phyloP scores from a whole-genome alignment of 2,797 vertebrate genomes.

The Pseudochaenichthys georgianus region DNA sequence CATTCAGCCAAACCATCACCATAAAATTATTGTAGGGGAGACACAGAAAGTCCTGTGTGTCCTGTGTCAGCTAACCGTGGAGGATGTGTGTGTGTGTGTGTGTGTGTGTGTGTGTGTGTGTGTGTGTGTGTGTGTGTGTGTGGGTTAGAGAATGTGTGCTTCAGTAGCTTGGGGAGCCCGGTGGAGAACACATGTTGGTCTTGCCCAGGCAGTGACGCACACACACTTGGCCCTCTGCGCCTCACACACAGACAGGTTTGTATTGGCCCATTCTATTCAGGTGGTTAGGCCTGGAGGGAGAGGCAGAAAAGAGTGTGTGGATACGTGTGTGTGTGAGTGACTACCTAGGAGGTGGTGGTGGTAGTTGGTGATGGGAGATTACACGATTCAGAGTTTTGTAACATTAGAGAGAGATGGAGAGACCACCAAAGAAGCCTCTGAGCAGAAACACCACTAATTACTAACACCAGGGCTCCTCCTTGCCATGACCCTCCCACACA shows the following conservation, averaged over 20 bases:
- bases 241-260: slow-evolving; percentile 83
- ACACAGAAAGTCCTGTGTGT: slow-evolving; percentile 81
- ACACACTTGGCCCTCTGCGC: slow-evolving; percentile 82
- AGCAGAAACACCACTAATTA: slow-evolving; percentile 94
- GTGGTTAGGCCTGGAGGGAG: slow-evolving; percentile 80
- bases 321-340: slow-evolving; percentile 40
- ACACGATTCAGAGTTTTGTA: slow-evolving; percentile 92
- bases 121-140: slow-evolving; percentile 44
- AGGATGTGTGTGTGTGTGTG: too few species aligned
- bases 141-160: slow-evolving; percentile 42
- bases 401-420: slow-evolving; percentile 80
- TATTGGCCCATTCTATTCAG: slow-evolving; percentile 85
- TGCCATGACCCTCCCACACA: slow-evolving; percentile 84
- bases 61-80: slow-evolving; percentile 63
- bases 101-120: slow-evolving; percentile 45
- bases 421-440: slow-evolving; percentile 92
- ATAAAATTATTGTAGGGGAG: slow-evolving; percentile 78
- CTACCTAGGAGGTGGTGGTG: slow-evolving; percentile 85
- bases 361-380: slow-evolving; percentile 87
- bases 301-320: slow-evolving; percentile 66
- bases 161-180: slow-evolving; percentile 69
- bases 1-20: slow-evolving; percentile 79
- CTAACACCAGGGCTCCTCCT: slow-evolving; percentile 89
- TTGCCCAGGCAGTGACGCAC: slow-evolving; percentile 85
- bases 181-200: slow-evolving; percentile 77